Percentiles rank a stretch among this genome's conserved stretches.
phyloP scores from a whole-genome alignment of 2,888 invertebrate species.

The Entomobrya proxima region DNA sequence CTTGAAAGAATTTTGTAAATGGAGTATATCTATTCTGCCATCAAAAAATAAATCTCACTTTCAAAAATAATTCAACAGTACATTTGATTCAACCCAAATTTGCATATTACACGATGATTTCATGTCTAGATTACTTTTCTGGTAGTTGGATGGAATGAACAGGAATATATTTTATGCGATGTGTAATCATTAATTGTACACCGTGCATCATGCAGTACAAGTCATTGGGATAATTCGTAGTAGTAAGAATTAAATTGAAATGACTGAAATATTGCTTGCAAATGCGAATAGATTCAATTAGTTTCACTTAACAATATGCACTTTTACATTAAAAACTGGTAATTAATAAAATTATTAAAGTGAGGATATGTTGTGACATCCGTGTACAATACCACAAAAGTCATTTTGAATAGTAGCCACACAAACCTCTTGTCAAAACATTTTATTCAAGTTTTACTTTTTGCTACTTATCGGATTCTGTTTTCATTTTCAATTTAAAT shows the following conservation, averaged over 20 bases:
- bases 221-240: slow-evolving; percentile 24
- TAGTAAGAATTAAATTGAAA: slow-evolving; percentile 14
- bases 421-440: background rate
- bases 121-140: slow-evolving; percentile 35
- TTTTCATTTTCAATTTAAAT: slow-evolving; percentile 6
- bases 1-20: slow-evolving; percentile 15
- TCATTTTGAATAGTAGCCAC: background rate
- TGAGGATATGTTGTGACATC: slow-evolving; percentile 28
- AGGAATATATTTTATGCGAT: too few species aligned
- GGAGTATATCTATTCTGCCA: background rate
- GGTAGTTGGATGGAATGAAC: background rate
- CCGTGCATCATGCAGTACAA: background rate
- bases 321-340: slow-evolving; percentile 10
- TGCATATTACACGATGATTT: slow-evolving; percentile 49
- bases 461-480: background rate
- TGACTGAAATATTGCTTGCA: slow-evolving; percentile 1
- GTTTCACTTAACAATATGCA: slow-evolving; percentile 17
- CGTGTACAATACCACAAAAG: background rate
- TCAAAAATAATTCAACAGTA: slow-evolving; percentile 35
- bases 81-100: slow-evolving; percentile 36
- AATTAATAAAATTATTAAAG: slow-evolving; percentile 33
- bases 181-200: slow-evolving; percentile 26
- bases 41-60: slow-evolving; percentile 53
- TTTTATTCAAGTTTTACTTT: background rate
- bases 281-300: background rate